Conservation (phyloP, 2,888 invertebrate genomes). For the Nemoura dubitans region DNA sequence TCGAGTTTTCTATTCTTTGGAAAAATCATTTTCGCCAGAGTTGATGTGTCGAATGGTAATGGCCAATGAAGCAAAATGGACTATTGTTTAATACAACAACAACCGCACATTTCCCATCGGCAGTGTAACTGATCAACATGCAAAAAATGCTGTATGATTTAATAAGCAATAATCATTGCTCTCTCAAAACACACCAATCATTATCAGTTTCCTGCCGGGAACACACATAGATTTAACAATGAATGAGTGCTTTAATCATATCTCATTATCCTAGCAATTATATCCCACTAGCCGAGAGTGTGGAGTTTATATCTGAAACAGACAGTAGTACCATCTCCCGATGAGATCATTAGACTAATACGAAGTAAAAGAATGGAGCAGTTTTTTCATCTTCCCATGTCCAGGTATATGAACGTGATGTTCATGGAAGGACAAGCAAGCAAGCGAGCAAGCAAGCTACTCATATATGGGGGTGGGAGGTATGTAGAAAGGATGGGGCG, state of each 20-base stretch:
- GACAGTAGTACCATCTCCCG: conserved; percentile 10
- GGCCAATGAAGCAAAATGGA: neutral
- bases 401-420: conserved; percentile 19
- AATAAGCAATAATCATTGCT: conserved; percentile 27
- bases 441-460: neutral
- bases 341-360: conserved; percentile 18
- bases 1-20: neutral
- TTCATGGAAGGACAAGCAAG: conserved; percentile 30
- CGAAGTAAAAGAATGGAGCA: conserved; percentile 12
- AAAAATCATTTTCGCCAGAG: neutral
- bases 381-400: conserved; percentile 12
- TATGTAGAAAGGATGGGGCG: conserved; percentile 21
- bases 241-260: conserved; percentile 29
- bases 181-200: conserved; percentile 15
- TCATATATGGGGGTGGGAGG: conserved; percentile 28
- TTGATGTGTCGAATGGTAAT: neutral
- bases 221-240: conserved; percentile 19
- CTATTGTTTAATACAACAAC: neutral
- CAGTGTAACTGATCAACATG: neutral
- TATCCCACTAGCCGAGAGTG: neutral
- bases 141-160: conserved; percentile 8
- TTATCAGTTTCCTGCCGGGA: conserved; percentile 20
- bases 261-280: conserved; percentile 25
- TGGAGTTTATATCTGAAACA: conserved; percentile 13
- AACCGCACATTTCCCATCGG: neutral